These are phyloP conservation scores for Anthopleura sola DNA, from an alignment of 64 coral and sea anemone species.

Conservation along the genomic window DNA sequence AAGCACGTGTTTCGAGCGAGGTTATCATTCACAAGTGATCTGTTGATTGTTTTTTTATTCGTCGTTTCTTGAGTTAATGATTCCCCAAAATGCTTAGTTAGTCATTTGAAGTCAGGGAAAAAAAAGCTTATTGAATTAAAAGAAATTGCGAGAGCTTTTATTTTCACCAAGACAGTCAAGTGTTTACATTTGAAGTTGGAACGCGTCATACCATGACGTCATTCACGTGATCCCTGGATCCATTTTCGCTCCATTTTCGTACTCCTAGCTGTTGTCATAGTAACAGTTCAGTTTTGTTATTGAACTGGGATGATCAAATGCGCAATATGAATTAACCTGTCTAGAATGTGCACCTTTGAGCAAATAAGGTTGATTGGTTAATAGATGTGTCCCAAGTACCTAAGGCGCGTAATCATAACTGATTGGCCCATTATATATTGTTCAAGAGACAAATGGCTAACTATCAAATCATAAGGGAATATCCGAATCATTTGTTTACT, in stretches of 20 bases:
- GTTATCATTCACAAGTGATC: neutral
- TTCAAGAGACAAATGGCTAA: neutral
- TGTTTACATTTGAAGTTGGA: neutral
- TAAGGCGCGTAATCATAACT: neutral
- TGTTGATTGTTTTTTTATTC: neutral
- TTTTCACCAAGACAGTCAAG: neutral
- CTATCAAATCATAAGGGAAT: too few species aligned
- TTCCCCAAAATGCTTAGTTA: neutral
- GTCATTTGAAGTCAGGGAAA: too few species aligned
- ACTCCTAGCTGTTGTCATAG: neutral
- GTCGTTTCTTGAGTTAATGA: neutral
- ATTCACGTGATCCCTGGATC: neutral
- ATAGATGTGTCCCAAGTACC: neutral
- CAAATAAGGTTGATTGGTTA: neutral
- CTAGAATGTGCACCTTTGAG: neutral
- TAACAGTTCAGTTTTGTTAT: neutral
- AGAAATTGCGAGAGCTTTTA: neutral
- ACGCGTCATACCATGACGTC: neutral
- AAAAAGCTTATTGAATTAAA: neutral
- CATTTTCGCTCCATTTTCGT: neutral
- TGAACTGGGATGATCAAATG: neutral
- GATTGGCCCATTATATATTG: neutral
- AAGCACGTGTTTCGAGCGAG: neutral
- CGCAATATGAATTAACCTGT: neutral
- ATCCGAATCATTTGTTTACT: too few species aligned